Evolutionary conservation across 1,140 invertebrate species (phyloP).

Genomic region (Dysdera silvatica): DNA sequence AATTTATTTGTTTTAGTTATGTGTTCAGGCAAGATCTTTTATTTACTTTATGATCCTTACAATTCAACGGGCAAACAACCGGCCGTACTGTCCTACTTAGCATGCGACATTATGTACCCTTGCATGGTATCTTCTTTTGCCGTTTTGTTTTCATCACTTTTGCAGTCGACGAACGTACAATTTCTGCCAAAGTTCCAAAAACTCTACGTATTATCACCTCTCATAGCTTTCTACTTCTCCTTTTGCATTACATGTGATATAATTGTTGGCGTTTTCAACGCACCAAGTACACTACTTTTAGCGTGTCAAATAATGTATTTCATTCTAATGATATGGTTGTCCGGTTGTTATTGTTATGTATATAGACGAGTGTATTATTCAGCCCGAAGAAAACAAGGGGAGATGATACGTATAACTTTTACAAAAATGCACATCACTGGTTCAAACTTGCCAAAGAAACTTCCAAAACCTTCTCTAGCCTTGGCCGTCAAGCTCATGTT

Average conservation of each 20-base stretch:
- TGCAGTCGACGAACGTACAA: constrained; percentile 55
- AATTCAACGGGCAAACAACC: constrained; percentile 69
- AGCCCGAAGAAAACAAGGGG: constrained; percentile 44
- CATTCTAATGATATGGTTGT: constrained; percentile 64
- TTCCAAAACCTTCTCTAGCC: constrained; percentile 50
- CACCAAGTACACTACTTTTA: constrained; percentile 35
- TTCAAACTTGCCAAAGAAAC: constrained; percentile 33
- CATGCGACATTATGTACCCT: constrained; percentile 72
- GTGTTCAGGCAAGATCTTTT: constrained; percentile 70
- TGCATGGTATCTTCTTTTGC: constrained; percentile 75
- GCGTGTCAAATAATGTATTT: constrained; percentile 53
- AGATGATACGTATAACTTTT: constrained; percentile 41
- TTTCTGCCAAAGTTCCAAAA: constrained; percentile 47
- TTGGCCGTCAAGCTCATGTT: constrained; percentile 76
- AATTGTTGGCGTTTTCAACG: constrained; percentile 46
- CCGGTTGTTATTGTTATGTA: constrained; percentile 72
- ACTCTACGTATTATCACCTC: constrained; percentile 61
- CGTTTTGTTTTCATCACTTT: constrained; percentile 70
- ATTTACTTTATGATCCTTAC: constrained; percentile 81
- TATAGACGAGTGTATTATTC: constrained; percentile 52
- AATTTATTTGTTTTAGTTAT: constrained; percentile 70
- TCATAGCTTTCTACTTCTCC: constrained; percentile 65
- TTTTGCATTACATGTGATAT: constrained; percentile 71
- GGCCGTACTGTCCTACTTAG: constrained; percentile 66
- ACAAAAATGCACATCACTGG: constrained; percentile 40